Base-by-base conservation (phyloP, 2,888 invertebrate genomes). In the Notodonta ziczac region DNA sequence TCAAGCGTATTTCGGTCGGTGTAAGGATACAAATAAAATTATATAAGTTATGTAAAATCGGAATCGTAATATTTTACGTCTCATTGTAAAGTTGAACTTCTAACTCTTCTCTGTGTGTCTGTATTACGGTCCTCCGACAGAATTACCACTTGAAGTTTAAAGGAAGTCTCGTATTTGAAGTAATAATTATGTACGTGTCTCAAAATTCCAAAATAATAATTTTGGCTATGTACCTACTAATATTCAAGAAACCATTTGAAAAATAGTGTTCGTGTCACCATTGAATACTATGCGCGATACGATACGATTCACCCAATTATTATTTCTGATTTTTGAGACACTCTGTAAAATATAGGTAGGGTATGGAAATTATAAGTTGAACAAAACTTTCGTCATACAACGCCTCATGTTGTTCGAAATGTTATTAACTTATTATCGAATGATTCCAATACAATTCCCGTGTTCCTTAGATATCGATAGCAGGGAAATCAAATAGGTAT, bases 311-410 rank as follows among this genome's bases (percentile, higher is more conserved):
- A 1, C 24, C 1, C 24, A 24, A 24, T 24, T 24, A 24, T 24
- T 24, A 24, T 24, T 24, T 24, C 24, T 24, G 24, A 24, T 2
- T 24, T 24, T 24, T 24, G 24, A 24, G 24, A 24, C 24, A 24
- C 24, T 24, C 24, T 75, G 70, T 76, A 64, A 77, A 73, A 73
- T 69, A 84, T 86, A 85, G 83, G 70, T 89, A 88, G 85, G 50
- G 73, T 82, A 54, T 54, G 74, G 82, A 86, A 88, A 88, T 87
- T 85, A 71, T 87, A 85, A 85, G 79, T 85, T 85, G 89, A 90
- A 87, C 89, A 90, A 90, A 88, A 77, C 67, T 83, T 85, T 87
- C 82, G 81, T 71, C 69, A 73, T 75, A 52, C 60, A 67, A 72
- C 72, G 63, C 69, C 71, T 72, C 73, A 74, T 74, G 77, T 73